These are phyloP conservation scores for Empis stercorea DNA, from an alignment of 2,888 invertebrate genomes.

Conservation along the genomic window DNA sequence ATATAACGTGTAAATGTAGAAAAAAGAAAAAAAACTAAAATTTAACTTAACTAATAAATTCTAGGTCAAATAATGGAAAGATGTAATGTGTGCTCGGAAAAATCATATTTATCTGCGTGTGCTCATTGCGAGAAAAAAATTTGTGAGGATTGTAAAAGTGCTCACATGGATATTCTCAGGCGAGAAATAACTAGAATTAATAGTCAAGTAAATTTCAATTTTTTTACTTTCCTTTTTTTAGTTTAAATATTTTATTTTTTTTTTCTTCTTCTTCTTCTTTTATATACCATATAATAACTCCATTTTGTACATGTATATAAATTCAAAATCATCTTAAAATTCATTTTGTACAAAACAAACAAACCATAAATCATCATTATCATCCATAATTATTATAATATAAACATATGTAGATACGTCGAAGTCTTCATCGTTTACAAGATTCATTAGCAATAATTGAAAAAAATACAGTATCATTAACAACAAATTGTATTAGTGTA, in stretches of 20 bases:
- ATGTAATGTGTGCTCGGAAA: slow-evolving; percentile 86
- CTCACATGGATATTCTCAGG: slow-evolving; percentile 90
- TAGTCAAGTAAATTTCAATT: slow-evolving; percentile 47
- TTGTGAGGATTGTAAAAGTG: slow-evolving; percentile 90
- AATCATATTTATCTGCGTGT: slow-evolving; percentile 77
- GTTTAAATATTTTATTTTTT: background rate
- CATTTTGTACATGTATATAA: too few relatives aligned
- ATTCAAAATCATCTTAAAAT: too few relatives aligned
- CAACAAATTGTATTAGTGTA: slow-evolving; percentile 80
- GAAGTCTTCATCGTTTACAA: slow-evolving; percentile 78
- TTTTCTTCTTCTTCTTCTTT: background rate
- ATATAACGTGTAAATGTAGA: too few relatives aligned
- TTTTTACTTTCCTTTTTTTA: background rate
- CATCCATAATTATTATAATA: background rate
- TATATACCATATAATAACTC: too few relatives aligned
- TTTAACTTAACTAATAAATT: background rate
- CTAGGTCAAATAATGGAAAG: slow-evolving; percentile 76
- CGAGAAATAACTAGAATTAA: slow-evolving; percentile 82
- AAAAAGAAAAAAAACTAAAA: background rate
- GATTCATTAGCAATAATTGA: slow-evolving; percentile 74
- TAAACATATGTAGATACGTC: slow-evolving; percentile 45
- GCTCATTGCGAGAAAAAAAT: slow-evolving; percentile 96
- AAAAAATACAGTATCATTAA: slow-evolving; percentile 76
- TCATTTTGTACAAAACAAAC: too few relatives aligned
- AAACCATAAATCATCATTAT: too few relatives aligned